Conservation (phyloP, 1,140 invertebrate species). For the Brachionus paranguensis region DNA sequence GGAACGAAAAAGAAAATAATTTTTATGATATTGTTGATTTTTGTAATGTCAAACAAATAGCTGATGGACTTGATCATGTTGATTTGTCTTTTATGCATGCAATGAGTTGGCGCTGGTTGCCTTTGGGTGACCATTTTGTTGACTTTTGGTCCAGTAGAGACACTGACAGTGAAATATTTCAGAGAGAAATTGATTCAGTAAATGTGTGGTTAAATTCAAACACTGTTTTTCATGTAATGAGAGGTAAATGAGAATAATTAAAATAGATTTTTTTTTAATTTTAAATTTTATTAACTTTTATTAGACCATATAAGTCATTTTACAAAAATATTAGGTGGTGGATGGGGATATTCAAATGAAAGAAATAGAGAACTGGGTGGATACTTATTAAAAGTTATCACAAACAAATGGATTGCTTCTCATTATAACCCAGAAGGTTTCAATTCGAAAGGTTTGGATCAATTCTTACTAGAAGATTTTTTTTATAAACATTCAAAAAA, state of each 20-base stretch:
- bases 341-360: not conserved
- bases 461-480: not conserved
- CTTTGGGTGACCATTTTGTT: conserved; percentile 19
- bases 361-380: not conserved
- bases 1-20: not conserved
- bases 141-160: conserved; percentile 10
- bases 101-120: conserved; percentile 33
- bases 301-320: not conserved
- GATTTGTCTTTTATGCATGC: not conserved
- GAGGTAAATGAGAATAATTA: not conserved
- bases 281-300: too few species aligned
- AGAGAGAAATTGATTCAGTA: conserved; percentile 27
- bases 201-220: conserved; percentile 10
- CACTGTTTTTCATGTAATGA: conserved; percentile 23
- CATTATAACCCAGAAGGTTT: not conserved
- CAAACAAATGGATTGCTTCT: not conserved
- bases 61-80: not conserved
- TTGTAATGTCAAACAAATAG: conserved; percentile 25
- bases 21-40: conserved; percentile 17
- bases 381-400: conserved; percentile 1
- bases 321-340: not conserved
- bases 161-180: not conserved
- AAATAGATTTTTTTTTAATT: not conserved
- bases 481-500: not conserved
- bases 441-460: conserved; percentile 1